phyloP scores from a whole-genome alignment of 2,888 invertebrate species.

The Pemphredon lugubris region DNA sequence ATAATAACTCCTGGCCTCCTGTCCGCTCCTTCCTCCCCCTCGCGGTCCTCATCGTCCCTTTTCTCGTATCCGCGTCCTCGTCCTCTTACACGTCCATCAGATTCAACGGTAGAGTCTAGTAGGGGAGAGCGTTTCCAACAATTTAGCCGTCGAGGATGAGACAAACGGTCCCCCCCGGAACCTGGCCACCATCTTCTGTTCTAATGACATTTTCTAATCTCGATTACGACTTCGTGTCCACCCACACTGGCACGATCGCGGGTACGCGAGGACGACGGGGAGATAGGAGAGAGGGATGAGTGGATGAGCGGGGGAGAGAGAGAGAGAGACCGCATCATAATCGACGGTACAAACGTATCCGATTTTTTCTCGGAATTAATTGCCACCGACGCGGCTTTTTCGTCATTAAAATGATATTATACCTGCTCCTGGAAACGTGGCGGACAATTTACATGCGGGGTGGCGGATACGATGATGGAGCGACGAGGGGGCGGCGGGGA shows the following conservation, averaged over 20 bases:
- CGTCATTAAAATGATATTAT: constrained; percentile 79
- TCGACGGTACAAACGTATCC: constrained; percentile 46
- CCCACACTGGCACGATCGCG: constrained; percentile 11
- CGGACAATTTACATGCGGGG: constrained; percentile 74
- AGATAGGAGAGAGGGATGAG: background rate
- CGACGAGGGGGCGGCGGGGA: constrained; percentile 36
- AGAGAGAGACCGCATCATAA: constrained; percentile 41
- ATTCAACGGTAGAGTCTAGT: constrained; percentile 12
- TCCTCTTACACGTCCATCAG: constrained; percentile 32
- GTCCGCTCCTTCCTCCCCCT: constrained; percentile 2
- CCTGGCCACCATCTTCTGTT: constrained; percentile 4
- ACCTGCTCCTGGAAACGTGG: constrained; percentile 68
- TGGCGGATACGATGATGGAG: constrained; percentile 44
- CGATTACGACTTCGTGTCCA: constrained; percentile 63
- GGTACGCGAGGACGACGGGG: constrained; percentile 10
- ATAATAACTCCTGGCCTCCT: constrained; percentile 42
- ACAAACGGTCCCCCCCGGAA: background rate
- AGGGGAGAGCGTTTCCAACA: constrained; percentile 36
- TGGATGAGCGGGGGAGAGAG: constrained; percentile 1
- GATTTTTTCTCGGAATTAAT: constrained; percentile 76
- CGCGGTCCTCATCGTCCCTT: constrained; percentile 9
- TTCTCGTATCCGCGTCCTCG: background rate
- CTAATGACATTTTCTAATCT: constrained; percentile 78
- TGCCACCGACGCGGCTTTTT: constrained; percentile 70
- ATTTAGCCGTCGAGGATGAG: constrained; percentile 30